Evolutionary conservation across 2,113 vertebrate genomes (phyloP).

Genomic region (Corythornis madagascariensis): DNA sequence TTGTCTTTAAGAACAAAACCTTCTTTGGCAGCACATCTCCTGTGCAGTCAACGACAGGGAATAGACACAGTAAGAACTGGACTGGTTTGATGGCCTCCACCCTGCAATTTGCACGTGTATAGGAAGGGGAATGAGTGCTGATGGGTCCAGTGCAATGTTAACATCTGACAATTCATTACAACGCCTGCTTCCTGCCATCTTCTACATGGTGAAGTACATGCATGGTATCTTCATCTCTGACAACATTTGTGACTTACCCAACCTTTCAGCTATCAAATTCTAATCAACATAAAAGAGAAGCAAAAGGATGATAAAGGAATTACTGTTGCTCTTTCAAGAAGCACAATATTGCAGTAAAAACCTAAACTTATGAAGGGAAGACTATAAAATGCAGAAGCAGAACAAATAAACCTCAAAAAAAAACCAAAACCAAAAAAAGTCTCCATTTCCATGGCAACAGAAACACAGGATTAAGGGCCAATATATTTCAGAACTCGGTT

Average conservation of each 20-base stretch:
- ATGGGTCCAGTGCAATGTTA: neutral
- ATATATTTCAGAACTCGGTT: slow-evolving; percentile 40
- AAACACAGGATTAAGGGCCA: slow-evolving; percentile 64
- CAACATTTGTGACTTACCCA: neutral
- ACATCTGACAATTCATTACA: neutral
- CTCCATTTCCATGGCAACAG: slow-evolving; percentile 79
- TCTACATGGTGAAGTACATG: neutral
- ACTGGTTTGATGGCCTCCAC: neutral
- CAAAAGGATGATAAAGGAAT: slow-evolving; percentile 29
- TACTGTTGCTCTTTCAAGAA: slow-evolving; percentile 39
- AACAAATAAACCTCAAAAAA: slow-evolving; percentile 60
- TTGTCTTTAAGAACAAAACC: neutral
- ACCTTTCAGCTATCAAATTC: slow-evolving; percentile 8
- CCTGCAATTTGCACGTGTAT: neutral
- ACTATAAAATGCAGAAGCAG: slow-evolving; percentile 72
- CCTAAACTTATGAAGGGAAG: slow-evolving; percentile 50
- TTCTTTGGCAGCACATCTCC: neutral
- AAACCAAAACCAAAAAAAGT: neutral
- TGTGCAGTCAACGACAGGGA: neutral
- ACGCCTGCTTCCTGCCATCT: neutral
- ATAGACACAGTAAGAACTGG: neutral
- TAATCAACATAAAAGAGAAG: slow-evolving; percentile 7
- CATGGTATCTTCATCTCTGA: neutral
- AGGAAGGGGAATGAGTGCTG: neutral
- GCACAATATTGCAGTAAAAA: slow-evolving; percentile 50